Percentiles rank a stretch among this genome's conserved stretches.
phyloP scores from a whole-genome alignment of 1,140 invertebrate genomes.

The Caenorhabditis remanei region DNA sequence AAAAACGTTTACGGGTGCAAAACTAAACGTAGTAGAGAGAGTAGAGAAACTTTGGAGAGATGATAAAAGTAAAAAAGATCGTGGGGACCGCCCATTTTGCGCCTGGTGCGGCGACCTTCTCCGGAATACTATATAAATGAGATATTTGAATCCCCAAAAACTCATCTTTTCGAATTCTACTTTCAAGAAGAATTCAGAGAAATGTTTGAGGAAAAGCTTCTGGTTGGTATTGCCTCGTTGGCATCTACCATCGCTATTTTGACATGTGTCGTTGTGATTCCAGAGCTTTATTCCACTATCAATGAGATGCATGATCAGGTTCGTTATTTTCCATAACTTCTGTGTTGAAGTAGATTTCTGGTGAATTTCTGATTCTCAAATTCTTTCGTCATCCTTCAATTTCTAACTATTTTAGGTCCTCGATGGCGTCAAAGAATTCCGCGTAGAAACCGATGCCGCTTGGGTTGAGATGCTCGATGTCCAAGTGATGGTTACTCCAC shows the following conservation, averaged over 20 bases:
- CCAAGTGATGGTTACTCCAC: constrained; percentile 39
- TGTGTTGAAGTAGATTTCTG: too few relatives aligned
- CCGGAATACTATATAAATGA: constrained; percentile 44
- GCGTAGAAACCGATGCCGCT: constrained; percentile 12
- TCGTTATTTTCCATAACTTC: not conserved
- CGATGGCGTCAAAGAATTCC: constrained; percentile 24
- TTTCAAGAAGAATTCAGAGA: constrained; percentile 32
- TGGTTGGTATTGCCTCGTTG: constrained; percentile 58
- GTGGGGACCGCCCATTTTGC: constrained; percentile 40
- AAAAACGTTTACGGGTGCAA: constrained; percentile 55
- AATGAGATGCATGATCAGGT: constrained; percentile 66
- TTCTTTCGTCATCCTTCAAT: not conserved
- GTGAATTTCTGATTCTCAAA: not conserved
- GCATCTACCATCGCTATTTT: constrained; percentile 56
- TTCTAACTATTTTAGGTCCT: not conserved
- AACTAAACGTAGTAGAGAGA: constrained; percentile 33
- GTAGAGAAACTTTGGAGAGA: constrained; percentile 15
- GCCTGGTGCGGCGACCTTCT: constrained; percentile 55
- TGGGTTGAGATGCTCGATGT: constrained; percentile 53
- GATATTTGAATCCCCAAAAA: not conserved
- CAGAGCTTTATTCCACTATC: constrained; percentile 59
- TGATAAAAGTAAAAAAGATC: constrained; percentile 36
- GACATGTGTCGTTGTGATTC: constrained; percentile 61
- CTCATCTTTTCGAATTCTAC: not conserved
- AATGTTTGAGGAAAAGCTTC: constrained; percentile 63